A percentile compares a stretch with the other conserved stretches of the same genome.
These are phyloP conservation scores for Lineus longissimus DNA, from an alignment of 1,140 invertebrate species.

Conservation along the genomic window DNA sequence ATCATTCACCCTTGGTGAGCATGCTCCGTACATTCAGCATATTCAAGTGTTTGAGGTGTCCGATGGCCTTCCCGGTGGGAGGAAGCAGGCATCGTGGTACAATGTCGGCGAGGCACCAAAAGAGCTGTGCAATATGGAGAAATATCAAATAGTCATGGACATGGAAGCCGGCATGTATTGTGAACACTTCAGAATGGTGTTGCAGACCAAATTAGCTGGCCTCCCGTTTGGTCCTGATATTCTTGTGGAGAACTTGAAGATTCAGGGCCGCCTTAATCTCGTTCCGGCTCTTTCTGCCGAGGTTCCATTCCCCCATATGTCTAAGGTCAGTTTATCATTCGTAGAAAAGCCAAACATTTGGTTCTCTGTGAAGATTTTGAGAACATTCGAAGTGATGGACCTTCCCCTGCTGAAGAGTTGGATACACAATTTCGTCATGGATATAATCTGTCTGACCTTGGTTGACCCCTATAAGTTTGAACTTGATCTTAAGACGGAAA, in stretches of 20 bases:
- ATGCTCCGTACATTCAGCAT: constrained; percentile 36
- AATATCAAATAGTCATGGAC: constrained; percentile 56
- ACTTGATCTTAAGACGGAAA: constrained; percentile 52
- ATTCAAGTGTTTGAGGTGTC: constrained; percentile 39
- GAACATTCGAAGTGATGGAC: constrained; percentile 59
- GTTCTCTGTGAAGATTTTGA: constrained; percentile 58
- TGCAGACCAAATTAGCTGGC: constrained; percentile 54
- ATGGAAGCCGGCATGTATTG: constrained; percentile 55
- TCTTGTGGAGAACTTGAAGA: constrained; percentile 56
- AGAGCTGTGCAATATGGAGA: constrained; percentile 37
- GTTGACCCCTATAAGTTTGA: constrained; percentile 60
- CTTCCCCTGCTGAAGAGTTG: constrained; percentile 60
- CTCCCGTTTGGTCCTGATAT: constrained; percentile 31
- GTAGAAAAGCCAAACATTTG: constrained; percentile 59
- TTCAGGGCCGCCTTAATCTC: constrained; percentile 56
- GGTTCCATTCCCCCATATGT: constrained; percentile 59
- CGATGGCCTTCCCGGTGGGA: constrained; percentile 36
- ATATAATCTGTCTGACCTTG: constrained; percentile 56
- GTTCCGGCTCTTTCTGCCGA: constrained; percentile 56
- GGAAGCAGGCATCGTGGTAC: constrained; percentile 37
- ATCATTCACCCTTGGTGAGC: constrained; percentile 39
- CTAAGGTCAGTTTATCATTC: constrained; percentile 57
- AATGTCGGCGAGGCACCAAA: constrained; percentile 36
- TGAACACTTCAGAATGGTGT: constrained; percentile 59
- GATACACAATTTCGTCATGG: constrained; percentile 60